Conservation (phyloP, 2,888 invertebrate genomes). For the Margaritifera margaritifera region DNA sequence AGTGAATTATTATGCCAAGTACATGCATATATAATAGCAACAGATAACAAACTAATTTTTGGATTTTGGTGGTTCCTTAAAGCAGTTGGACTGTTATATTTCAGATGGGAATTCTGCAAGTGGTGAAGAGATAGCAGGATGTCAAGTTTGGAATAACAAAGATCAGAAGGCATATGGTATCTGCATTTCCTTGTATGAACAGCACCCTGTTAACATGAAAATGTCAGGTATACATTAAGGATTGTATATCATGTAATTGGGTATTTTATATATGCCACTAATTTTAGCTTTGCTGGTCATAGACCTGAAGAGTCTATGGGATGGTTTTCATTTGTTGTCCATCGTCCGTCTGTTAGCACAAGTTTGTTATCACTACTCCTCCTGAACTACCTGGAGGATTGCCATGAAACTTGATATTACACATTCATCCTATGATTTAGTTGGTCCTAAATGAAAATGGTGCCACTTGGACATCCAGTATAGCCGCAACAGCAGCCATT, state of each 20-base stretch:
- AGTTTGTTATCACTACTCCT: no score
- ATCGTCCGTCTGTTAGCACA: no score
- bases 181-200: constrained; percentile 87
- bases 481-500: no score
- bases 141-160: constrained; percentile 77
- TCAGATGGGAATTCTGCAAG: constrained; percentile 22
- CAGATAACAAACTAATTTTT: no score
- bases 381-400: no score
- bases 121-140: constrained; percentile 73
- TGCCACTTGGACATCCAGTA: no score
- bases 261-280: not conserved
- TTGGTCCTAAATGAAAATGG: no score
- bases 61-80: not conserved
- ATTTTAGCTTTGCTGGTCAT: not conserved
- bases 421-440: no score
- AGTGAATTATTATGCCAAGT: no score
- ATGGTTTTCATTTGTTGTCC: not conserved
- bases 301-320: not conserved
- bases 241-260: not conserved
- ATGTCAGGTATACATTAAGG: constrained; percentile 73
- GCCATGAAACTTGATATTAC: no score
- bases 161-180: constrained; percentile 79
- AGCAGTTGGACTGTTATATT: constrained; percentile 1
- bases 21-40: no score
- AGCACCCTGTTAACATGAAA: constrained; percentile 83